phyloP scores from a whole-genome alignment of 2,888 invertebrate genomes.

The Sialis lutaria region DNA sequence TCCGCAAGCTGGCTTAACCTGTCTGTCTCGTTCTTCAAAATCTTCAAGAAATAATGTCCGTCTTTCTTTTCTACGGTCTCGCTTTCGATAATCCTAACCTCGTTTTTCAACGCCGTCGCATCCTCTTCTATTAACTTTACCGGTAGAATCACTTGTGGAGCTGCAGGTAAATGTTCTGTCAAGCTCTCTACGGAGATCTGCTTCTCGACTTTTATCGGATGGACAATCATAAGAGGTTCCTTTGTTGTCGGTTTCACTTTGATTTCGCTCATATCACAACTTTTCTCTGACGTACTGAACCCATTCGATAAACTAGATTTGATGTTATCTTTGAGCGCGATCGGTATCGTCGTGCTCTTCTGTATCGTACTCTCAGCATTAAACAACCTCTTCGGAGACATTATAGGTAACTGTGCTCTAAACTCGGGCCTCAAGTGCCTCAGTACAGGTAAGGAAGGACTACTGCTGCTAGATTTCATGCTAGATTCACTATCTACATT shows the following conservation, averaged over 20 bases:
- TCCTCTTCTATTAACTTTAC: conserved; percentile 13
- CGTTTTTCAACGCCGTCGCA: conserved; percentile 7
- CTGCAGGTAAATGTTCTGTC: conserved; percentile 26
- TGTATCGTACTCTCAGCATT: conserved; percentile 14
- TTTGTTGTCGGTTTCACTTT: background rate
- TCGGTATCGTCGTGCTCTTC: conserved; percentile 23
- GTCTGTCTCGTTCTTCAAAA: conserved; percentile 56
- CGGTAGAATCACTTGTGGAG: conserved; percentile 26
- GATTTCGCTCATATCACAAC: background rate
- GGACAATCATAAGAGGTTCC: background rate
- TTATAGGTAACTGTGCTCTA: conserved; percentile 60
- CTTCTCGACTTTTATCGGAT: conserved; percentile 1
- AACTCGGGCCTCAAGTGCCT: conserved; percentile 74
- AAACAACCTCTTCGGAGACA: conserved; percentile 32
- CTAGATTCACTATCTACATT: conserved; percentile 16
- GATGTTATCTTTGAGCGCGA: conserved; percentile 10
- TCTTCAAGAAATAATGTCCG: conserved; percentile 59
- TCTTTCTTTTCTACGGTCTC: conserved; percentile 34
- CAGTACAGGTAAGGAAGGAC: conserved; percentile 51
- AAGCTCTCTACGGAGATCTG: conserved; percentile 16
- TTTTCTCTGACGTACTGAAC: conserved; percentile 1
- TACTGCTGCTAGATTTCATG: conserved; percentile 23
- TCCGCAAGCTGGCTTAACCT: conserved; percentile 49
- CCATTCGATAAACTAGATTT: background rate
- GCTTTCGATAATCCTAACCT: conserved; percentile 17